These are phyloP conservation scores for Adelosebastes latens DNA, from an alignment of 2,797 vertebrate genomes.

Conservation along the genomic window DNA sequence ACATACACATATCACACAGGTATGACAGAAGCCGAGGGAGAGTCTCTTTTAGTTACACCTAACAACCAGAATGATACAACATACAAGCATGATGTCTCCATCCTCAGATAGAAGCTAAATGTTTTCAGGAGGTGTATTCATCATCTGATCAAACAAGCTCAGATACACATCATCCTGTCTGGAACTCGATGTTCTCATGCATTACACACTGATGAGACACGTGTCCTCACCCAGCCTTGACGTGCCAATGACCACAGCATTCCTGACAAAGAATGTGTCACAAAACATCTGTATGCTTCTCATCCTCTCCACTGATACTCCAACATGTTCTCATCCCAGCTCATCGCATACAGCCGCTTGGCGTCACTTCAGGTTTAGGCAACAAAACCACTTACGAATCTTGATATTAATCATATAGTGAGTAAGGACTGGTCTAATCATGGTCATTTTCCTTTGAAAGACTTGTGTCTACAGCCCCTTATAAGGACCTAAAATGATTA, in stretches of 20 bases:
- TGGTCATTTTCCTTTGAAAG: background rate
- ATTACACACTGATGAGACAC: background rate
- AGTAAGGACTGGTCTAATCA: background rate
- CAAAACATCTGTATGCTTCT: background rate
- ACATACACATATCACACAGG: background rate
- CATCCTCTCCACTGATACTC: background rate
- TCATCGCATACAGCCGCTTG: too few species aligned
- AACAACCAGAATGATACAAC: conserved; percentile 5
- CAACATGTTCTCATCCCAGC: too few species aligned
- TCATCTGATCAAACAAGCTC: background rate
- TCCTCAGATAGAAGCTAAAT: background rate
- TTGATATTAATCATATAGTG: conserved; percentile 7
- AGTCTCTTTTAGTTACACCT: background rate
- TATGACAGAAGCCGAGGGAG: background rate
- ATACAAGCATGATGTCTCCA: background rate
- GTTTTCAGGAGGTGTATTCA: background rate
- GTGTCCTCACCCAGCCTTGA: background rate
- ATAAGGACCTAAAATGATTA: background rate
- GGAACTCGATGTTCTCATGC: conserved; percentile 13
- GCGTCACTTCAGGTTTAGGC: too few species aligned
- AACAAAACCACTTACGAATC: background rate
- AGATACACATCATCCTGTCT: background rate
- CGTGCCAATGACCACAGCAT: background rate
- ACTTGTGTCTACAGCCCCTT: background rate
- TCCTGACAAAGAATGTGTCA: background rate